Conservation (phyloP, 2,888 invertebrate species). For the Hypomecis punctinalis region DNA sequence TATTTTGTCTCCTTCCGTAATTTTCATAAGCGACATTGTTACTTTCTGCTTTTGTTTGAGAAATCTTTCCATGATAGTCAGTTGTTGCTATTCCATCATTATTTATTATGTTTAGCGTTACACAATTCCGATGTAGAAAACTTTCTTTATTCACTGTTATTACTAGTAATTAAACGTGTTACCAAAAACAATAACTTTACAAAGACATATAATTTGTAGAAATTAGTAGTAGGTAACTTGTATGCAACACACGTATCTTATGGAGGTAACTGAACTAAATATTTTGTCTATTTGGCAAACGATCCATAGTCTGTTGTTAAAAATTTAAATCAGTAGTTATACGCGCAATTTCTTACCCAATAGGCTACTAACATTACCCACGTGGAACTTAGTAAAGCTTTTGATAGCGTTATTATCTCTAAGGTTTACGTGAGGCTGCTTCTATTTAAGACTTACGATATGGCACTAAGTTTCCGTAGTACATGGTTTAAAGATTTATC, state of each 20-base stretch:
- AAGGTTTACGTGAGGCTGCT: too few species aligned
- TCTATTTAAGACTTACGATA: too few species aligned
- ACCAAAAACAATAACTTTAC: constrained; percentile 17
- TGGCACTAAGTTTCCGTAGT: constrained; percentile 1
- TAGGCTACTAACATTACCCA: background rate
- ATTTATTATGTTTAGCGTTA: constrained; percentile 45
- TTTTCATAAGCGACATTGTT: constrained; percentile 51
- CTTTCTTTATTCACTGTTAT: constrained; percentile 48
- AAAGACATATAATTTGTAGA: background rate
- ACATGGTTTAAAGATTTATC: constrained; percentile 27
- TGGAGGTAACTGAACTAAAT: background rate
- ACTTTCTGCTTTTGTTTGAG: constrained; percentile 53
- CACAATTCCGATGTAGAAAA: constrained; percentile 48
- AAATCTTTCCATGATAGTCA: constrained; percentile 36
- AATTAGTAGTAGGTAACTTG: constrained; percentile 19
- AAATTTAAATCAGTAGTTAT: background rate
- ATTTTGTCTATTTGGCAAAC: background rate
- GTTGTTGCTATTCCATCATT: constrained; percentile 43
- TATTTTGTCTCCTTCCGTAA: constrained; percentile 52
- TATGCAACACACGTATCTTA: constrained; percentile 29
- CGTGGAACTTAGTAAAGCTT: constrained; percentile 18
- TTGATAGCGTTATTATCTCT: constrained; percentile 4
- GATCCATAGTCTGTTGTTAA: background rate
- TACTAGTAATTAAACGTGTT: constrained; percentile 41
- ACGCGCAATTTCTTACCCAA: constrained; percentile 10